Conservation (phyloP, 1,140 invertebrate genomes). For the Drosophila sp. region DNA sequence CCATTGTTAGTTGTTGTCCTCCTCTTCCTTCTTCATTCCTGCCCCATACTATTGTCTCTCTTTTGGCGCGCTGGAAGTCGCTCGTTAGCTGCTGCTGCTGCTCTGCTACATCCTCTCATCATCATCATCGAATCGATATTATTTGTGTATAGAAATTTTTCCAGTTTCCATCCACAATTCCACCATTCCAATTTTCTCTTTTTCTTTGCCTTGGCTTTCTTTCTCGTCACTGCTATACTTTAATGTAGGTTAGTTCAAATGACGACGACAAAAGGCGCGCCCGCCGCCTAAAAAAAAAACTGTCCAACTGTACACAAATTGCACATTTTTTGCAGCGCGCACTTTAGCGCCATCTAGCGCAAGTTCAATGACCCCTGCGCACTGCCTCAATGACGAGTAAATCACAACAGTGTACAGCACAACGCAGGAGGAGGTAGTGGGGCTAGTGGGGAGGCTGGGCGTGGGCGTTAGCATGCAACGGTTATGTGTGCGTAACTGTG, state of each 20-base stretch:
- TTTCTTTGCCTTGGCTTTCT: slow-evolving; percentile 17
- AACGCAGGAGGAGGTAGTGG: slow-evolving; percentile 4
- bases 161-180: slow-evolving; percentile 43
- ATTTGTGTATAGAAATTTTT: slow-evolving; percentile 56
- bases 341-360: slow-evolving; percentile 74
- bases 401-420: slow-evolving; percentile 41
- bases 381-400: slow-evolving; percentile 57
- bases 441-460: slow-evolving; percentile 26
- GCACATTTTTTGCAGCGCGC: slow-evolving; percentile 54
- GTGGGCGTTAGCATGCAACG: slow-evolving; percentile 18
- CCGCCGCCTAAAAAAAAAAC: slow-evolving; percentile 32
- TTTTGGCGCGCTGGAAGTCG: slow-evolving; percentile 60
- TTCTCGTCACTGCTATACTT: slow-evolving; percentile 39
- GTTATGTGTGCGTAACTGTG: slow-evolving; percentile 49
- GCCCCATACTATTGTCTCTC: slow-evolving; percentile 21
- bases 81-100: background rate
- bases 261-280: slow-evolving; percentile 38
- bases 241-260: slow-evolving; percentile 76
- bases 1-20: slow-evolving; percentile 33
- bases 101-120: slow-evolving; percentile 2
- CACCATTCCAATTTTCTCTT: slow-evolving; percentile 25
- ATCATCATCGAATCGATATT: slow-evolving; percentile 51
- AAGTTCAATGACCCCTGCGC: slow-evolving; percentile 70
- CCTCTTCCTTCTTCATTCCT: slow-evolving; percentile 8
- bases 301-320: slow-evolving; percentile 69